Percentiles rank a stretch among this genome's conserved stretches.
Conservation (phyloP, 2,797 vertebrate genomes). For the Vireo griseus region DNA sequence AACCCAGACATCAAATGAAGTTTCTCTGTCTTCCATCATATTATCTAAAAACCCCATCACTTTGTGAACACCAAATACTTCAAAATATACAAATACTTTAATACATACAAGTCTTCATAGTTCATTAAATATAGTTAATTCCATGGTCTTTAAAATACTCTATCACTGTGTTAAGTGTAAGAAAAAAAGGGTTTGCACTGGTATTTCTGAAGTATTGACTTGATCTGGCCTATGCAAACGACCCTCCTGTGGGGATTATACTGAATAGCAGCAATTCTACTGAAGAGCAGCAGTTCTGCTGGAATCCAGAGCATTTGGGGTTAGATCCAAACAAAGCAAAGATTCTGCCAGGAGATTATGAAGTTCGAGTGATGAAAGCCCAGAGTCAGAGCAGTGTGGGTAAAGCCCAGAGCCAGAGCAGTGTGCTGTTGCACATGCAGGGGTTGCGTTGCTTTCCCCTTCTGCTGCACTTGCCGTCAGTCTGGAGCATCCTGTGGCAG, state of each 20-base stretch:
- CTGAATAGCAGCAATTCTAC: not conserved
- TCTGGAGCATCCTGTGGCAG: rapidly evolving
- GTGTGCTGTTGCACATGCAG: rapidly evolving
- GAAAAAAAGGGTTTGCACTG: not conserved
- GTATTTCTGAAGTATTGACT: not conserved
- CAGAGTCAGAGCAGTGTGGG: not conserved
- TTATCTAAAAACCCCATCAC: not conserved
- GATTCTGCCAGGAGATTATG: not conserved
- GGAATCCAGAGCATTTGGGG: not conserved
- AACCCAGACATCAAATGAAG: not conserved
- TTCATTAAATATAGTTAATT: slow-evolving; percentile 18
- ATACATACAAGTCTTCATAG: slow-evolving; percentile 13
- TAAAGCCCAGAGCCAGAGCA: not conserved
- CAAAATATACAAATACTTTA: slow-evolving; percentile 45
- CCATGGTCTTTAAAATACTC: not conserved
- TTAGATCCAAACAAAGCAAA: not conserved
- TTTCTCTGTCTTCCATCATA: not conserved
- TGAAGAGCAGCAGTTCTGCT: not conserved
- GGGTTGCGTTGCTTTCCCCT: not conserved
- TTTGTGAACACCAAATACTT: slow-evolving; percentile 5
- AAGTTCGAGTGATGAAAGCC: not conserved
- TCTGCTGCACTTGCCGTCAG: not conserved
- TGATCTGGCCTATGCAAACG: not conserved
- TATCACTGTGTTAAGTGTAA: not conserved
- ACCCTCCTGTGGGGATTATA: not conserved